Conservation (phyloP, 2,797 vertebrate species). For the Hafferia zeledoni region DNA sequence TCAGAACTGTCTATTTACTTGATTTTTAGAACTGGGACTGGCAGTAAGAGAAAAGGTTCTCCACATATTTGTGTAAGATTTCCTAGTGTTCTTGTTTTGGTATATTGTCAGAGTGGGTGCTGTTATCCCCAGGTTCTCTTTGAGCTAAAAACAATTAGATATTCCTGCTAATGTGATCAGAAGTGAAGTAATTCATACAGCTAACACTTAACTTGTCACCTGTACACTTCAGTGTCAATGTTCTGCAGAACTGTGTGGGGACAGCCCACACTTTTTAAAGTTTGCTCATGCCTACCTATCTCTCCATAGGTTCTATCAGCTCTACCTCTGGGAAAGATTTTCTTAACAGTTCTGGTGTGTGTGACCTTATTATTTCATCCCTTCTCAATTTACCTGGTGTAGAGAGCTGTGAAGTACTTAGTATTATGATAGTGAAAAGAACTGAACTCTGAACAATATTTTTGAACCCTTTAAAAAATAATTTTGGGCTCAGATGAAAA, state of each 20-base stretch:
- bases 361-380: not conserved
- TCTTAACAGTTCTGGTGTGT: not conserved
- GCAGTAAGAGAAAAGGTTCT: not conserved
- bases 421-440: not conserved
- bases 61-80: not conserved
- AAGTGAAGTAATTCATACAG: constrained; percentile 21
- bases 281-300: not conserved
- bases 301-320: not conserved
- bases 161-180: not conserved
- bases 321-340: not conserved
- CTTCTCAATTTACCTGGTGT: not conserved
- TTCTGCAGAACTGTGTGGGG: not conserved
- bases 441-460: not conserved
- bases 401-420: not conserved
- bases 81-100: not conserved
- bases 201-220: constrained; percentile 20
- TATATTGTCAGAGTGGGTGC: not conserved
- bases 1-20: not conserved
- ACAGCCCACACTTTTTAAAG: not conserved
- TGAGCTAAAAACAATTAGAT: not conserved
- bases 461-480: not conserved
- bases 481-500: not conserved
- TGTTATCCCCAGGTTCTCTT: not conserved
- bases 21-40: not conserved
- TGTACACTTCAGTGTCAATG: not conserved